Conservation (phyloP, 2,888 invertebrate genomes). For the Incurvaria masculella region DNA sequence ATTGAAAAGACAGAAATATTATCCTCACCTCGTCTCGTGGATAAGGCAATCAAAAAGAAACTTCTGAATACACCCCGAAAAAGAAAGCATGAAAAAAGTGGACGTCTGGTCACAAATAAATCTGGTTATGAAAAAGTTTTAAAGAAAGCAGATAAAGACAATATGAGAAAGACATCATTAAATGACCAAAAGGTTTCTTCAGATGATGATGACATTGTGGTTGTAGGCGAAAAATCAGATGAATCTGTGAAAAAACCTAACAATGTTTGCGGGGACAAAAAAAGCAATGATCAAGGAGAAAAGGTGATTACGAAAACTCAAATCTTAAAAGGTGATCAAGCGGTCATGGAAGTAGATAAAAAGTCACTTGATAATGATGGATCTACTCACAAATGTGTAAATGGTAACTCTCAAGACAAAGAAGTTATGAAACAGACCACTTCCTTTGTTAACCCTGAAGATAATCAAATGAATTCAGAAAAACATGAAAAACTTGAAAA, state of each 20-base stretch:
- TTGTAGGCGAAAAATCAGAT: too few relatives aligned
- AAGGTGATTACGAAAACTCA: too few relatives aligned
- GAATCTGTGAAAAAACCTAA: not conserved
- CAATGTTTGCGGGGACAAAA: conserved; percentile 6
- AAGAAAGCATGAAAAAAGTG: conserved; percentile 21
- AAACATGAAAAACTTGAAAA: too few relatives aligned
- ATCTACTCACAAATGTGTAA: too few relatives aligned
- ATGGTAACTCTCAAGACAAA: too few relatives aligned
- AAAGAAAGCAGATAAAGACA: not conserved
- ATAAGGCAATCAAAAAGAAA: conserved; percentile 42
- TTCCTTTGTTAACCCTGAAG: too few relatives aligned
- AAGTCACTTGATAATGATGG: too few relatives aligned
- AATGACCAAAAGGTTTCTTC: not conserved
- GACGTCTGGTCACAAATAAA: conserved; percentile 2
- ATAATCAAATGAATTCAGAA: too few relatives aligned
- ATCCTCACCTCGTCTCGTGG: conserved; percentile 23
- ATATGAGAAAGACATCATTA: not conserved
- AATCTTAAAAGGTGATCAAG: conserved; percentile 21
- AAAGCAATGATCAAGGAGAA: too few relatives aligned
- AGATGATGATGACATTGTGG: not conserved
- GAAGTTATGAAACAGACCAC: too few relatives aligned
- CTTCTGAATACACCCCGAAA: conserved; percentile 28
- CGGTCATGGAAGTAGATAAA: conserved; percentile 30
- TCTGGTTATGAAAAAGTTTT: not conserved
- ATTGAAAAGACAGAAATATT: conserved; percentile 4